Conservation (phyloP, 2,113 vertebrate genomes). For the Percina caprodes region DNA sequence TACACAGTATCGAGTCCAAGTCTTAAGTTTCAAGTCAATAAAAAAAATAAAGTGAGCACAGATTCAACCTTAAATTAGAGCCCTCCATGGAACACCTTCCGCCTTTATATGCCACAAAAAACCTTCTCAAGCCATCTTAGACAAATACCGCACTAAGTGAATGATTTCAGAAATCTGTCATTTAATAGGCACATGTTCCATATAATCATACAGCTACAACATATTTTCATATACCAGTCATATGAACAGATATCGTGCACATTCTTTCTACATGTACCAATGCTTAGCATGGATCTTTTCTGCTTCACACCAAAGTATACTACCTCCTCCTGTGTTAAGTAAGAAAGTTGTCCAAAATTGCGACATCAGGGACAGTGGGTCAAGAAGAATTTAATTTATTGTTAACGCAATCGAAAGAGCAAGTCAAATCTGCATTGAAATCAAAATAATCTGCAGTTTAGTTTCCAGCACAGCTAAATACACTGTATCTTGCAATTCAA, state of each 20-base stretch:
- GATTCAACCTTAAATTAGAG: not conserved
- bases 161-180: no score
- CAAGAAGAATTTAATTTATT: not conserved
- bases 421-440: conserved; percentile 8
- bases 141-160: no score
- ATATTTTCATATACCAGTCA: not conserved
- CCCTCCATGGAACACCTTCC: not conserved
- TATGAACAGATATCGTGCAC: not conserved
- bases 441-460: not conserved
- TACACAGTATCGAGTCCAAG: not conserved
- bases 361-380: not conserved
- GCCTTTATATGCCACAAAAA: fast-evolving
- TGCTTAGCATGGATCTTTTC: not conserved
- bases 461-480: not conserved
- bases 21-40: not conserved
- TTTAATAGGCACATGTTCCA: not conserved
- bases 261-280: not conserved
- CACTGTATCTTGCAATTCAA: not conserved
- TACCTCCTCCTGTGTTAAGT: not conserved
- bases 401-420: not conserved
- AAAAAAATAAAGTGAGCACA: not conserved
- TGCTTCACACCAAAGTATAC: conserved; percentile 6
- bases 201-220: not conserved
- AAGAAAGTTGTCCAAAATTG: not conserved
- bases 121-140: no score